phyloP scores from a whole-genome alignment of 2,888 invertebrate genomes.

The Mallateleia sp. region DNA sequence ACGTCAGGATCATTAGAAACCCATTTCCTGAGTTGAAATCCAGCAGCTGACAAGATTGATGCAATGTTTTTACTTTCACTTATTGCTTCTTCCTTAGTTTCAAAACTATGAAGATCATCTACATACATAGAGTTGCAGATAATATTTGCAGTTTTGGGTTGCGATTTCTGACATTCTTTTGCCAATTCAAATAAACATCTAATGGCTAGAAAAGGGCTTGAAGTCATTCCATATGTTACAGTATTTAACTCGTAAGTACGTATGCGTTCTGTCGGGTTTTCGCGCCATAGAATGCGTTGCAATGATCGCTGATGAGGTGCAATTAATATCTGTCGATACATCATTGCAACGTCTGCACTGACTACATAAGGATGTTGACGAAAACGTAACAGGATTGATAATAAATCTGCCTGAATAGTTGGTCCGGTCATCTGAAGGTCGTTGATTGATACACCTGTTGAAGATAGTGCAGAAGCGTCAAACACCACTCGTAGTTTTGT shows the following conservation, averaged over 20 bases:
- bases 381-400: conserved; percentile 74
- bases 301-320: conserved; percentile 66
- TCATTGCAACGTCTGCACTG: conserved; percentile 82
- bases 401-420: conserved; percentile 70
- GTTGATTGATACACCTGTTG: conserved; percentile 79
- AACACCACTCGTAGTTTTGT: conserved; percentile 83
- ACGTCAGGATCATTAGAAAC: conserved; percentile 20
- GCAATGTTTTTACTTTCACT: not conserved
- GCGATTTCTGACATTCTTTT: conserved; percentile 26
- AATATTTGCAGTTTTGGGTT: not conserved
- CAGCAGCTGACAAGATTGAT: conserved; percentile 32
- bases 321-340: conserved; percentile 78
- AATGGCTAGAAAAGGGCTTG: conserved; percentile 78
- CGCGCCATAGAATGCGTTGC: conserved; percentile 82
- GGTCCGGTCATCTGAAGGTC: conserved; percentile 77
- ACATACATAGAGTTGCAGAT: not conserved
- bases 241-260: conserved; percentile 61
- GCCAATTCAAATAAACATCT: conserved; percentile 77
- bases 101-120: not conserved
- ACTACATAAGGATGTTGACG: conserved; percentile 69
- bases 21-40: conserved; percentile 78
- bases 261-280: conserved; percentile 9
- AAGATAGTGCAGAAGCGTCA: conserved; percentile 79
- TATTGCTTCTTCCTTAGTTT: not conserved
- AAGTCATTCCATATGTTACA: conserved; percentile 80